Evolutionary conservation across 1,140 invertebrate genomes (phyloP), one percentile per base, ranked within the genome.

Genomic region (Ceratoteleas bidentatus): DNA sequence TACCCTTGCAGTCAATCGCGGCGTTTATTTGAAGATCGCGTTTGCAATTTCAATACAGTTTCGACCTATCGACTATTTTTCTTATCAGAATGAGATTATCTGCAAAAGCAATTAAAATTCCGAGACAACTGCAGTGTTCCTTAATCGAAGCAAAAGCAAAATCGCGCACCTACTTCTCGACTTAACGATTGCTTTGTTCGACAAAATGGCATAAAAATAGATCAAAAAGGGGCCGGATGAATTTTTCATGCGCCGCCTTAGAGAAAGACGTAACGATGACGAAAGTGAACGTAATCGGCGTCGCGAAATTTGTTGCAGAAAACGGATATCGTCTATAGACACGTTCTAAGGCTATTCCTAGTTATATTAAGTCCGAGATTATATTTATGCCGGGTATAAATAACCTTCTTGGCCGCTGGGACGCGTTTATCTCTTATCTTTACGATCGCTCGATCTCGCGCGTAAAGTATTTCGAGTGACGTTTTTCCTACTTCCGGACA

Each of bases 381-480:
- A 76, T 76, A 76, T 61, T 76, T 68, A 61, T 61, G 47, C 47
- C 64, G 9, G 10, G 11, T 76, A 76, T 76, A 76, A 76, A 76
- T 76, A 76, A 62, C 13, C n/a, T 16, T 60, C 38, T 75, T 75
- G 72, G 72, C 54, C 14, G 56, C 54, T 53, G 62, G 47, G 56
- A 66, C 50, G 60, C 54, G 62, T 76, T 68, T 68, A 76, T 76
- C 64, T 68, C 62, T 68, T 76, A 68, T 76, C 73, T 76, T 76
- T 76, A 76, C 53, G 64, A 68, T 62, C 62, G 13, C 68, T 61
- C 24, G 49, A 68, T 60, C 43, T 56, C 50, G 32, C 36, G 56
- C 24, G 40, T 10, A 40, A 74, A 65, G 13, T 57, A 64, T 40
- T 65, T 61, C 47, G 8, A 43, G 16, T 58, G 45, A 58, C 70